phyloP scores from a whole-genome alignment of 2,888 invertebrate species.

The Agrochola circellaris region DNA sequence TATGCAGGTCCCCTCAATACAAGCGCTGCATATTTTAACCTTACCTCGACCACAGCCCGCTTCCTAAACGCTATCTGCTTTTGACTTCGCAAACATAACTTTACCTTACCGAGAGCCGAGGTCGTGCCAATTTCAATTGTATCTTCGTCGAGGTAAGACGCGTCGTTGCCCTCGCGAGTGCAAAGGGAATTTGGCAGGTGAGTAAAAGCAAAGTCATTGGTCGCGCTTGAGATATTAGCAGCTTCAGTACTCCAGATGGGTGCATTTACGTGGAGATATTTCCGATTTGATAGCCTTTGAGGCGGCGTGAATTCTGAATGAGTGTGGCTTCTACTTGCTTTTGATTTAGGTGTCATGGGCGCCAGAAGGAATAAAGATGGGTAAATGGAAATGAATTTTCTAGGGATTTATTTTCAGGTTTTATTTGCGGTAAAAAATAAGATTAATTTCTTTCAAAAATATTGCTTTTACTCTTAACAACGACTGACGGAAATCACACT shows the following conservation, averaged over 20 bases:
- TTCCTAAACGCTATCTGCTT: slow-evolving; percentile 87
- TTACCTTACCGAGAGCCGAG: slow-evolving; percentile 38
- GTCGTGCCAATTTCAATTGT: slow-evolving; percentile 62
- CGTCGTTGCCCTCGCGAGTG: slow-evolving; percentile 14
- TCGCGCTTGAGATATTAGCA: slow-evolving; percentile 89
- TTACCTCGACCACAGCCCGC: slow-evolving; percentile 83
- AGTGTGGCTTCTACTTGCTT: slow-evolving; percentile 60
- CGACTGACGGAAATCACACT: too few species aligned
- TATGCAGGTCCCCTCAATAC: slow-evolving; percentile 88
- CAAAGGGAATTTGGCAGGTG: slow-evolving; percentile 74
- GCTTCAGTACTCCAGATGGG: slow-evolving; percentile 82
- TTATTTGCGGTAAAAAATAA: neutral
- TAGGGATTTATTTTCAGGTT: neutral
- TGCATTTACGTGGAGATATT: slow-evolving; percentile 87
- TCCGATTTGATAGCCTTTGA: slow-evolving; percentile 87
- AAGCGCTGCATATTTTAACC: slow-evolving; percentile 89
- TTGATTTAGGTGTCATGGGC: slow-evolving; percentile 65
- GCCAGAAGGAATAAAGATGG: slow-evolving; percentile 53
- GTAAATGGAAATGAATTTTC: slow-evolving; percentile 33
- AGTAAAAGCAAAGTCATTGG: slow-evolving; percentile 82
- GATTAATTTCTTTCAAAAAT: neutral
- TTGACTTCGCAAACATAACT: slow-evolving; percentile 74
- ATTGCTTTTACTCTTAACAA: neutral
- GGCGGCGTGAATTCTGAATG: slow-evolving; percentile 69
- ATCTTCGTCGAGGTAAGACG: slow-evolving; percentile 53